phyloP scores from a whole-genome alignment of 92 coral and sea anemone genomes.

The Epizoanthus rinbou region DNA sequence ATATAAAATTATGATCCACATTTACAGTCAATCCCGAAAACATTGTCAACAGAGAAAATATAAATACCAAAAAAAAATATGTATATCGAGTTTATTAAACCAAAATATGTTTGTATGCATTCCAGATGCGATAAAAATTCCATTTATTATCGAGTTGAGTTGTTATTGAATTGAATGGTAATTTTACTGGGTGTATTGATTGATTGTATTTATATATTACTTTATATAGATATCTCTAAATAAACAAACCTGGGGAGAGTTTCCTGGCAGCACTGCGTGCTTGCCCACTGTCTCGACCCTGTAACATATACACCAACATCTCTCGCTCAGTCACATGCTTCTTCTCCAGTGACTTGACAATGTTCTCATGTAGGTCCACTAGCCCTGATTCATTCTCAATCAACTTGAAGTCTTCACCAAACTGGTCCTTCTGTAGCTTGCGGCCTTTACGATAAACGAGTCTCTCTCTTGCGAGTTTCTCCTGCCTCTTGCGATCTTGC shows the following conservation, averaged over 20 bases:
- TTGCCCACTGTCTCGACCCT: constrained; percentile 83
- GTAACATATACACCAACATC: constrained; percentile 80
- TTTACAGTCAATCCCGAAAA: too few species aligned
- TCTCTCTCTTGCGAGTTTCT: constrained; percentile 70
- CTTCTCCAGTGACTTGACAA: constrained; percentile 83
- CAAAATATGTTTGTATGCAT: too few species aligned
- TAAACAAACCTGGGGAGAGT: constrained; percentile 70
- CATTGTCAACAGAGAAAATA: too few species aligned
- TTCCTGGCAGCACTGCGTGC: constrained; percentile 90
- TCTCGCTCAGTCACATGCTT: constrained; percentile 91
- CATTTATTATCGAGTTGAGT: too few species aligned
- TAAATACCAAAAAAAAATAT: too few species aligned
- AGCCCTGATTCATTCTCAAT: constrained; percentile 71
- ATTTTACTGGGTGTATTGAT: too few species aligned
- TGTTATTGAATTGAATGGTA: too few species aligned
- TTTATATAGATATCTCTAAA: too few species aligned
- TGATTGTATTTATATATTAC: too few species aligned
- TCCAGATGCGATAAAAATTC: too few species aligned
- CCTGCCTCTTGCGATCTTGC: constrained; percentile 76
- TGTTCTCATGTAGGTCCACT: constrained; percentile 82
- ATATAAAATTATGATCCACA: too few species aligned
- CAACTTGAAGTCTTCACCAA: constrained; percentile 60
- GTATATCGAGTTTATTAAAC: too few species aligned
- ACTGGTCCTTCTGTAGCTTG: constrained; percentile 76
- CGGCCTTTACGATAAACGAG: constrained; percentile 82